These are phyloP conservation scores for Copidosoma floridanum DNA, from an alignment of 1,140 invertebrate species.

Conservation along the genomic window DNA sequence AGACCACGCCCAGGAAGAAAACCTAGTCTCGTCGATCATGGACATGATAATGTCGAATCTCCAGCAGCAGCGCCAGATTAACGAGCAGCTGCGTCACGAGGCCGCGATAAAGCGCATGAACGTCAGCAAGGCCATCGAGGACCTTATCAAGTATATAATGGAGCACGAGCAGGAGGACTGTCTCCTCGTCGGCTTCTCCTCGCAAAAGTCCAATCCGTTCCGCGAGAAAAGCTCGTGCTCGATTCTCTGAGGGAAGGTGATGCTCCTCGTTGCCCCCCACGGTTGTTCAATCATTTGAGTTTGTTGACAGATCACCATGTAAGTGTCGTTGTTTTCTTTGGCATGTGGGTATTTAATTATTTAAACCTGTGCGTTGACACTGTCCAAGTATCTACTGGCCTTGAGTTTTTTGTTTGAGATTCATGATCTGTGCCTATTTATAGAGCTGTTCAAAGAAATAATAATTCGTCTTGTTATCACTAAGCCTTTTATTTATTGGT, in stretches of 20 bases:
- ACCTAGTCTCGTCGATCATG: slow-evolving; percentile 77
- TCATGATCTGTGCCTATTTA: too few relatives aligned
- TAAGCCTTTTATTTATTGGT: too few relatives aligned
- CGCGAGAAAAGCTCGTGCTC: slow-evolving; percentile 92
- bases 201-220: slow-evolving; percentile 96
- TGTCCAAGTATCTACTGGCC: too few relatives aligned
- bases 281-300: background rate
- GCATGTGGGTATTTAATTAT: background rate
- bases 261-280: too few relatives aligned
- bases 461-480: too few relatives aligned
- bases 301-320: too few relatives aligned
- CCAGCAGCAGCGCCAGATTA: slow-evolving; percentile 88
- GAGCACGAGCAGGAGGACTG: slow-evolving; percentile 94
- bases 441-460: too few relatives aligned
- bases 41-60: slow-evolving; percentile 87
- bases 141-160: slow-evolving; percentile 90
- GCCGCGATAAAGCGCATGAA: slow-evolving; percentile 85
- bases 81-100: slow-evolving; percentile 90
- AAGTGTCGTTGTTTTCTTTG: too few relatives aligned
- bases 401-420: too few relatives aligned
- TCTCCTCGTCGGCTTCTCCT: slow-evolving; percentile 91
- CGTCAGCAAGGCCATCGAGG: slow-evolving; percentile 85
- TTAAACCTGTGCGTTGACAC: too few relatives aligned
- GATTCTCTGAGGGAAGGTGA: slow-evolving; percentile 67
- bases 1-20: slow-evolving; percentile 49